Conservation (phyloP, 2,113 vertebrate species). For the Gracilinanus agilis region DNA sequence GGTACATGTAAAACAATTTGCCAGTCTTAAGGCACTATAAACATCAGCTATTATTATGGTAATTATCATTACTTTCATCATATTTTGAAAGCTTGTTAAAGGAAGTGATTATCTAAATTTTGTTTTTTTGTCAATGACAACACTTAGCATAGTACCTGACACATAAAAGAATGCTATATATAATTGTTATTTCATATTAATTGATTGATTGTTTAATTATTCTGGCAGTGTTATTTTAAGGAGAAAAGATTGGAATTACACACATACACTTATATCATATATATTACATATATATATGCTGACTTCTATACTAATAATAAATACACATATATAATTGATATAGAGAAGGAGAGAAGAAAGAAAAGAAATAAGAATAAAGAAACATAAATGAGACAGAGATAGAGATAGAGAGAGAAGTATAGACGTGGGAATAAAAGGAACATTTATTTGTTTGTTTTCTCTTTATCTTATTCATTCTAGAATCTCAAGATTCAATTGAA, state of each 20-base stretch:
- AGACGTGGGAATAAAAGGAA: constrained; percentile 40
- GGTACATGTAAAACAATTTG: neutral
- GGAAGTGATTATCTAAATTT: neutral
- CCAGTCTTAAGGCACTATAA: neutral
- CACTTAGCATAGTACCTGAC: neutral
- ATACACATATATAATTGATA: neutral
- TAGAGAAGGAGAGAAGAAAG: neutral
- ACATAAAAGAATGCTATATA: neutral
- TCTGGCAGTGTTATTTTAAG: neutral
- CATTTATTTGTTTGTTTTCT: neutral
- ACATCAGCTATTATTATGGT: neutral
- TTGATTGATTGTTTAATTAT: neutral
- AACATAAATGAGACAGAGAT: too few relatives aligned
- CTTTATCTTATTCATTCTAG: constrained; percentile 18
- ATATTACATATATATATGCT: neutral
- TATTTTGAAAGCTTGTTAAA: neutral
- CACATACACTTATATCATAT: neutral
- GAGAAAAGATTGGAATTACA: neutral
- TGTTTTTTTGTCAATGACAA: neutral
- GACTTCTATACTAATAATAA: too few relatives aligned
- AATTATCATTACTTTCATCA: neutral
- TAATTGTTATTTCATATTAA: neutral
- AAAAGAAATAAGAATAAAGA: neutral
- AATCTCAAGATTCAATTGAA: constrained; percentile 22
- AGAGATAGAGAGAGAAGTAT: neutral